Conservation (phyloP, 2,113 vertebrate species). For the Rhombomys opimus region DNA sequence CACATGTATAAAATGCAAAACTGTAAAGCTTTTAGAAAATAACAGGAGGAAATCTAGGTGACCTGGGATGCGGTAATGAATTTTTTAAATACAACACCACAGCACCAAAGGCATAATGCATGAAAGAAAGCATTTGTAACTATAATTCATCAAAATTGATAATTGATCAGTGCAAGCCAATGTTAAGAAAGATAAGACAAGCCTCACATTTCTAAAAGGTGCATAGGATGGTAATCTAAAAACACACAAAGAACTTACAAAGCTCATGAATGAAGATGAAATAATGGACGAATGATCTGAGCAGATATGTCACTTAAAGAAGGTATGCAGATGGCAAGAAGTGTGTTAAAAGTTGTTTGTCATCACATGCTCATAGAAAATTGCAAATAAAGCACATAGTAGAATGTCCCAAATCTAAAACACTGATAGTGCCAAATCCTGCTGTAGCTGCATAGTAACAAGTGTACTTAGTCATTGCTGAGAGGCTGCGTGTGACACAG, state of each 20-base stretch:
- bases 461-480: neutral
- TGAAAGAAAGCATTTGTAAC: too few relatives aligned
- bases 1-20: too few relatives aligned
- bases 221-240: neutral
- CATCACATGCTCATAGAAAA: neutral
- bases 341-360: neutral
- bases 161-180: neutral
- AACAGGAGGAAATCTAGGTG: neutral
- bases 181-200: neutral
- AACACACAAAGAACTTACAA: neutral
- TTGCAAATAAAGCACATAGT: neutral
- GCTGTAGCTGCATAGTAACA: neutral
- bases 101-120: too few relatives aligned
- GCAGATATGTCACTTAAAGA: neutral
- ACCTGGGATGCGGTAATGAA: too few relatives aligned
- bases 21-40: too few relatives aligned
- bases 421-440: neutral
- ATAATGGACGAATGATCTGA: neutral
- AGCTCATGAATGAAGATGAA: neutral
- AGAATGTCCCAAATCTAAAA: neutral
- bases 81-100: too few relatives aligned
- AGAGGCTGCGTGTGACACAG: neutral
- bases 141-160: too few relatives aligned
- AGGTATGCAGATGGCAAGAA: neutral
- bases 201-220: neutral